Percentiles rank a stretch among this genome's conserved stretches.
These are phyloP conservation scores for Drosophila testacea DNA, from an alignment of 2,888 invertebrate genomes.

Conservation along the genomic window DNA sequence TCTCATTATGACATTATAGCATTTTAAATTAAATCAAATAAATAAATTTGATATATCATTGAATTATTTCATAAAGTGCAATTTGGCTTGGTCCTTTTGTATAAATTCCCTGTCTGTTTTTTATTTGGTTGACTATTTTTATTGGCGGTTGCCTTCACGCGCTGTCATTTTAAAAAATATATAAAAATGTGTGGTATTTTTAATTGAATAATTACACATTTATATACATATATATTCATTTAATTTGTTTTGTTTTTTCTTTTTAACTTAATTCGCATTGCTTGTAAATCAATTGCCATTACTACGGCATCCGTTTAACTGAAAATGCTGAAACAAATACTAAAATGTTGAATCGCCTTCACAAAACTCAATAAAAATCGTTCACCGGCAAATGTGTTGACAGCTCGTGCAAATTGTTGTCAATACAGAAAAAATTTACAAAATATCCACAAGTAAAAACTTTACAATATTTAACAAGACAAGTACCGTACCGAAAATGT, in stretches of 20 bases:
- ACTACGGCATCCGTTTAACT: conserved; percentile 50
- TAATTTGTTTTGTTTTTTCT: conserved; percentile 34
- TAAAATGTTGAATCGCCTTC: conserved; percentile 43
- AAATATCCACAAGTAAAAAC: conserved; percentile 2
- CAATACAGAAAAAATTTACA: conserved; percentile 25
- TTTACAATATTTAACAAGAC: neutral
- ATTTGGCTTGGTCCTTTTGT: conserved; percentile 37
- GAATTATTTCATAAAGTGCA: conserved; percentile 39
- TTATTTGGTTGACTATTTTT: conserved; percentile 59
- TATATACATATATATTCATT: conserved; percentile 17
- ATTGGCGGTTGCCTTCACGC: conserved; percentile 68
- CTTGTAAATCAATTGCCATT: conserved; percentile 68
- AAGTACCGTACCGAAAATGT: neutral
- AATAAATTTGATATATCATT: conserved; percentile 57
- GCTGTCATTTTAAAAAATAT: conserved; percentile 38
- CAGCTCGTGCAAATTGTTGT: conserved; percentile 42
- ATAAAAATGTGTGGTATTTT: conserved; percentile 60
- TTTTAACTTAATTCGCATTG: conserved; percentile 31
- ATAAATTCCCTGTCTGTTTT: conserved; percentile 23
- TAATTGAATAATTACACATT: conserved; percentile 71
- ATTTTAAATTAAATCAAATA: conserved; percentile 53
- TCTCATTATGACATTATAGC: conserved; percentile 33
- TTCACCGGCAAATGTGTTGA: conserved; percentile 39
- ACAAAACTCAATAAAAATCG: conserved; percentile 60
- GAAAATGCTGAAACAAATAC: conserved; percentile 40